A percentile compares a stretch with the other conserved stretches of the same genome.
Conservation (phyloP, 2,113 vertebrate genomes). For the Naja naja region DNA sequence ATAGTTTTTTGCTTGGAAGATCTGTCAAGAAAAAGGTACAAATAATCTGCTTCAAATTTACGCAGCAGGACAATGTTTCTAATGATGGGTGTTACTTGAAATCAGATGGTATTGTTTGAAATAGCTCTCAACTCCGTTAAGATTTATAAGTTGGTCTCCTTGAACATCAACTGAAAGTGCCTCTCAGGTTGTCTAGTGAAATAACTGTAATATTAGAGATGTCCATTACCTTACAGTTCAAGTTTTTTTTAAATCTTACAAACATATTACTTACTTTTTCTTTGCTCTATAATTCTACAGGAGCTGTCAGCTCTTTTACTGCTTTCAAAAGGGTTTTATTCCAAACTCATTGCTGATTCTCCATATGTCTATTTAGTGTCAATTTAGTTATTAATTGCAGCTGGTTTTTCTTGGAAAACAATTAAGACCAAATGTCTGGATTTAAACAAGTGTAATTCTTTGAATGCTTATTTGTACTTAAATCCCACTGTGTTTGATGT, state of each 20-base stretch:
- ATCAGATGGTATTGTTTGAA: slow-evolving; percentile 44
- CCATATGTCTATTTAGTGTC: neutral
- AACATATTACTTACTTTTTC: neutral
- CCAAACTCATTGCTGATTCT: neutral
- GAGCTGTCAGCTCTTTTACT: neutral
- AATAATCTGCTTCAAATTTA: slow-evolving; percentile 34
- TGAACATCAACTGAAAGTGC: neutral
- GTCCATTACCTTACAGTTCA: neutral
- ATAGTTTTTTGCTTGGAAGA: slow-evolving; percentile 7
- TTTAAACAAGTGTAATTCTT: neutral
- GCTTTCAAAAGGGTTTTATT: neutral
- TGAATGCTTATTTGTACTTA: neutral
- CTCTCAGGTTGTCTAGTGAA: neutral
- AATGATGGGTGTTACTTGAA: slow-evolving; percentile 40
- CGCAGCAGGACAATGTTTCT: slow-evolving; percentile 7
- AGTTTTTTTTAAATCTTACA: neutral
- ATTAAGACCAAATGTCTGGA: neutral
- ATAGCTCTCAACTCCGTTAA: neutral
- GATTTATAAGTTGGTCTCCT: slow-evolving; percentile 4
- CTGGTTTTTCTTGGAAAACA: neutral
- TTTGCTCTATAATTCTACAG: neutral
- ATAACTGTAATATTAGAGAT: neutral
- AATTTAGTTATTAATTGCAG: neutral
- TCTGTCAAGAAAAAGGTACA: slow-evolving; percentile 8
- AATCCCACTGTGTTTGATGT: neutral